Percentiles rank a stretch among this genome's conserved stretches.
These are phyloP conservation scores for Micropoecilia bifurca DNA, from an alignment of 2,797 vertebrate genomes.

Conservation along the genomic window DNA sequence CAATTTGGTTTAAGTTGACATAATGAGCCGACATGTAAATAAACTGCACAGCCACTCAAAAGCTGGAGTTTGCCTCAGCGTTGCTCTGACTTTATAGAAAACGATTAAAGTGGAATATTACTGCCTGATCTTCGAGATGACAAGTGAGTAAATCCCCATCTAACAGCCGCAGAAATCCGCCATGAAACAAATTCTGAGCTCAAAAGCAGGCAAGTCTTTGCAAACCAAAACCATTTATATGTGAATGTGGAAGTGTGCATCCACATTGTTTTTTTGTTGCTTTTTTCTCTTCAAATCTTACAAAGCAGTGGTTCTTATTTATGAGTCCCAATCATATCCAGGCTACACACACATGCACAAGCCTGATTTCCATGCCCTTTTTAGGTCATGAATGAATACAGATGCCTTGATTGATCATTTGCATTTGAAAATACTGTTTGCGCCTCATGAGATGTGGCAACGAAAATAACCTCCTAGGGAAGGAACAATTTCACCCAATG, in stretches of 20 bases:
- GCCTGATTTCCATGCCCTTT: background rate
- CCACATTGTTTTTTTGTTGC: background rate
- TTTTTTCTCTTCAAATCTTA: background rate
- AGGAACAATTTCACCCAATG: background rate
- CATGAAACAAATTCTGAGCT: background rate
- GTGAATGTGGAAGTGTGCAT: background rate
- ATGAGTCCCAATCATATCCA: background rate
- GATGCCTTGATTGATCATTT: constrained; percentile 7
- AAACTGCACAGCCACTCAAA: constrained; percentile 4
- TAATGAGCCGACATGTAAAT: constrained; percentile 37
- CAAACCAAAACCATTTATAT: background rate
- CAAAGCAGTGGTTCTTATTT: background rate
- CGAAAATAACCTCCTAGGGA: background rate
- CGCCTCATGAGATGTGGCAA: background rate
- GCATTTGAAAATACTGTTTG: constrained; percentile 6
- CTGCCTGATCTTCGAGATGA: constrained; percentile 11
- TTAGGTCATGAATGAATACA: background rate
- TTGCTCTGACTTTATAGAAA: constrained; percentile 20
- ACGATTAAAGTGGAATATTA: constrained; percentile 21
- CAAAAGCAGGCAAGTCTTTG: background rate
- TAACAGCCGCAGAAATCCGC: background rate
- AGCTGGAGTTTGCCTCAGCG: constrained; percentile 10
- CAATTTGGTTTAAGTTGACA: constrained; percentile 25
- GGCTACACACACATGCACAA: background rate
- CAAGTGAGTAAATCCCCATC: background rate